Percentiles rank a stretch among this genome's conserved stretches.
Conservation (phyloP, 2,113 vertebrate species). For the Megaceryle torquata region DNA sequence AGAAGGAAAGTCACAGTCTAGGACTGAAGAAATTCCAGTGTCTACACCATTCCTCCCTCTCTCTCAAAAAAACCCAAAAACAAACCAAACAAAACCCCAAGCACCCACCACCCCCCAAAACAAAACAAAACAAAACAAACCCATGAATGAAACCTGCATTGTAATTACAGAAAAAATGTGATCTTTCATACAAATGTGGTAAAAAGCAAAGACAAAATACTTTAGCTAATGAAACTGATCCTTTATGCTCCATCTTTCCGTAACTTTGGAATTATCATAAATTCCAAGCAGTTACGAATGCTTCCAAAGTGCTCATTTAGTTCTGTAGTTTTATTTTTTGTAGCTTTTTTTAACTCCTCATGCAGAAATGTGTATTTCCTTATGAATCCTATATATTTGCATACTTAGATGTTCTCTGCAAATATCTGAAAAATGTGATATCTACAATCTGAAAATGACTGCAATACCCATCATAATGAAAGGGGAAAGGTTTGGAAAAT, state of each 20-base stretch:
- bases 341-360: background rate
- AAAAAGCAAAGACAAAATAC: background rate
- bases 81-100: background rate
- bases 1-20: background rate
- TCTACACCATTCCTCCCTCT: background rate
- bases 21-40: background rate
- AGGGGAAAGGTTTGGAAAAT: constrained; percentile 52
- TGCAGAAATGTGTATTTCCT: background rate
- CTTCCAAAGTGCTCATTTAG: background rate
- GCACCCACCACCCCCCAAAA: background rate
- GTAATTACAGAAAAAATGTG: background rate
- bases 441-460: background rate
- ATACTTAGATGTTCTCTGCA: background rate
- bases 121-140: no score
- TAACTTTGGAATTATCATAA: background rate
- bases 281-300: background rate
- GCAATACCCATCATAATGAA: constrained; percentile 19
- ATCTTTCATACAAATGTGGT: background rate
- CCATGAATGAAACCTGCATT: background rate
- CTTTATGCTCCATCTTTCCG: background rate
- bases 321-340: background rate
- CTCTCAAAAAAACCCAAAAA: background rate
- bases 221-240: background rate
- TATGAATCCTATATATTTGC: background rate
- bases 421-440: background rate